Evolutionary conservation across 2,888 invertebrate species (phyloP), one percentile per base, ranked within the genome.

Genomic region (Julus scandinavius): DNA sequence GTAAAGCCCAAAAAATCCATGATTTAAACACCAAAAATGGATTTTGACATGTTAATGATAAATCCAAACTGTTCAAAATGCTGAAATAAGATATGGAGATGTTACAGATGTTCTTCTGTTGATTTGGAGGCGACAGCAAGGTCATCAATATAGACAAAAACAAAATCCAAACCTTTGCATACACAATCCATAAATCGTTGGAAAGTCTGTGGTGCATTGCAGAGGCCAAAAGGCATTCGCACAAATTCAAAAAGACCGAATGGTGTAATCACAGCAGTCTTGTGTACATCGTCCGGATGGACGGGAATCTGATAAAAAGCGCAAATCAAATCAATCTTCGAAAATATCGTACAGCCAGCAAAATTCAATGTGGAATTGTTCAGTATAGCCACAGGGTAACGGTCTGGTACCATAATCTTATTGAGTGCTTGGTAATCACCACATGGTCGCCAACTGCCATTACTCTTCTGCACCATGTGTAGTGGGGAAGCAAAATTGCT

Each of bases 121-220:
- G 11, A 11, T 45, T 17, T 20, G 5, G 87, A 87, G n/a, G 87
- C 87, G n/a, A 87, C n/a, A 7, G 50, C 88, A 72, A 92, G 90
- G 88, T 92, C 92, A 58, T 92, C 92, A 0, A 92, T 87, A 87
- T 92, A 92, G 0, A 90, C 86, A 88, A 91, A 90, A 72, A 89
- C 89, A 88, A 87, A 89, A 13, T 41, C 20, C 11, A 92, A 91
- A 40, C 91, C 91, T 0, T 91, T 86, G 17, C 89, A 38, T 1
- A 89, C 87, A 13, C 90, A 90, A 85, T 92, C 91, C 15, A 93
- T 91, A 58, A 92, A 92, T 5, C 92, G 90, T 88, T 92, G 91
- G 89, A 93, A 92, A 0, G 92, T 92, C 89, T 93, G 92, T 1
- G 91, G 91, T 0, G 93, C 92, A 88, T 93, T 92, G 0, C 92